phyloP scores from a whole-genome alignment of 2,888 invertebrate genomes.

The Synergus umbraculus region DNA sequence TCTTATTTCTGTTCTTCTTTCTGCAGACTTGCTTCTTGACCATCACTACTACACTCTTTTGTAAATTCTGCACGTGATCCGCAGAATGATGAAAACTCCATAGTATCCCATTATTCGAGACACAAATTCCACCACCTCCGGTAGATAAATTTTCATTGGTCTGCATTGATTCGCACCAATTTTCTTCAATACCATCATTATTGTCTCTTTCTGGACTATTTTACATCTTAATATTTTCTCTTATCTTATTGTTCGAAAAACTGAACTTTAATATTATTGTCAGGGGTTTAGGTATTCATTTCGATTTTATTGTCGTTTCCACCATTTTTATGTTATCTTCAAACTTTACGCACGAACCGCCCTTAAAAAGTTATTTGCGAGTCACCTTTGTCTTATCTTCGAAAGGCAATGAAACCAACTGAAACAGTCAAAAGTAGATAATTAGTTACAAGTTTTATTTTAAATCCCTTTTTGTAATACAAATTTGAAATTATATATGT shows the following conservation, averaged over 20 bases:
- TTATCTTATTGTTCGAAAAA: neutral
- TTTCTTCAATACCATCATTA: neutral
- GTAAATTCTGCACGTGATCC: conserved; percentile 4
- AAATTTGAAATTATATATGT: neutral
- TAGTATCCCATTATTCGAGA: neutral
- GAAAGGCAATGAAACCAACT: conserved; percentile 22
- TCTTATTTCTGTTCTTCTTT: conserved; percentile 39
- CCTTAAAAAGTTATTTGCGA: neutral
- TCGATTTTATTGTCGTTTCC: conserved; percentile 25
- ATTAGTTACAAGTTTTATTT: neutral
- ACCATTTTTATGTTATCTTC: neutral
- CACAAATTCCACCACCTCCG: neutral
- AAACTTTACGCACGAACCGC: conserved; percentile 3
- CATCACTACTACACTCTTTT: conserved; percentile 43
- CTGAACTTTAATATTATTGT: conserved; percentile 1
- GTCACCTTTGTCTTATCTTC: conserved; percentile 4
- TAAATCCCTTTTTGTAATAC: no score
- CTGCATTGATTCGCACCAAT: neutral
- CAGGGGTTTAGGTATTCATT: neutral
- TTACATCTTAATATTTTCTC: neutral
- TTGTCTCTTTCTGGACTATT: neutral
- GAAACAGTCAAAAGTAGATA: conserved; percentile 1
- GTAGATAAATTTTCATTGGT: neutral
- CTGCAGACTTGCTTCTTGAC: conserved; percentile 39
- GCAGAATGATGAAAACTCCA: conserved; percentile 5